Base-by-base conservation (phyloP, 2,797 vertebrate species). In the Pyrocephalus nanus region DNA sequence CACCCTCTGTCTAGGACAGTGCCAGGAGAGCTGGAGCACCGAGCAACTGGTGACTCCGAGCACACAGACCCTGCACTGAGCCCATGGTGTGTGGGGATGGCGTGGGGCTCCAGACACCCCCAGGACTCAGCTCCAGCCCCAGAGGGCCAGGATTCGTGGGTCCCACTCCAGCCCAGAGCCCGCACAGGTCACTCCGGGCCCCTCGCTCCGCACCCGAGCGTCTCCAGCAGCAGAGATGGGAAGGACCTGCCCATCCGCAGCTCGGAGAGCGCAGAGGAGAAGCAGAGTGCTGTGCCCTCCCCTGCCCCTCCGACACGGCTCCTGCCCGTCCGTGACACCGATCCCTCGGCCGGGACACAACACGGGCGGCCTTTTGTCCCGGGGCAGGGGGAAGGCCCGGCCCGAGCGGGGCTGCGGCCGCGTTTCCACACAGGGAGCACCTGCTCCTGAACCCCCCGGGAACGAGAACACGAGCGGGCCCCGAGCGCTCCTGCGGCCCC, bases 401-500 rank as follows among this genome's bases (percentile, higher is more conserved):
- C 26, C 50, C 50, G 50, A 51, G 50, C 50, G 8, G 48, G 14
- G 48, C 48, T 26, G 48, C 48, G 48, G 48, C 50, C 50, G 26
- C 50, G 50, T 4, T 29, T 18, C 50, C 50, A 27, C 50, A 25
- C 48, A 26, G 51, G 51, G 51, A 53, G 51, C 27, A 5, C 6
- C 51, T 7, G 50, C 27, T 51, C 9, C 50, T 7, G 27, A 55
- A 61, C 50, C 45, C 7, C 17, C 1, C 5, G 42, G n/a, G 34
- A 84, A 54, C 2, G 69, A 61, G 57, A 42, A 69, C 23, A 16
- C 27, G 2, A 58, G 17, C 75, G 20, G 15, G 27, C 8, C 3
- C 2, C 45, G 0, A 6, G 51, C 3, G n/a, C n/a, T n/a, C n/a
- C 2, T 19, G 71, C 27, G 54, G 60, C 38, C 32, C 18, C n/a